Base-by-base conservation (phyloP, 2,113 vertebrate genomes). In the Oreocharis arfaki region DNA sequence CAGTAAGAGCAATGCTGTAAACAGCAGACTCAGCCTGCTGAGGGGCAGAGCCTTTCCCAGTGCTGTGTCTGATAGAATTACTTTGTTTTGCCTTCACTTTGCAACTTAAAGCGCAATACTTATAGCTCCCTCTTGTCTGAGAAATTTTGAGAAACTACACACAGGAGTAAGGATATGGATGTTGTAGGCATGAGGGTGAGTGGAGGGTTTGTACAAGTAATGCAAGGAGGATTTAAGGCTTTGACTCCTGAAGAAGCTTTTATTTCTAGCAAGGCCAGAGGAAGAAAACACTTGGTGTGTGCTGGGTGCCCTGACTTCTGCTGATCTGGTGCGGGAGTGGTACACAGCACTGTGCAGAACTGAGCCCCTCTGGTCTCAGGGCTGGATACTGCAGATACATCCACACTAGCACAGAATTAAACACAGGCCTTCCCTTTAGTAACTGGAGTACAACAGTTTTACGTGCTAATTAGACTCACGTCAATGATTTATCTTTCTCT, bases 261-360 rank as follows among this genome's bases (percentile, higher is more conserved):
- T 41, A 53, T 41, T 81, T 44, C n/a, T 61, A 64, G 6, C 21
- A 71, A 79, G 35, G 16, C 33, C 56, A 75, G 47, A 85, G 37
- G 44, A 93, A 28, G 19, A 67, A 74, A 84, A 61, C 0, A 1
- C 4, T 67, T 0, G 0, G 17, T 26, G 20, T 4, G 11, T 12
- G 3, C 55, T 74, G 21, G 13, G 7, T 76, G 13, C 47, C 5
- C 5, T 44, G 16, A 52, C 37, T 89, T 93, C 17, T 84, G 60
- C 56, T 82, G 15, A 28, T 55, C 16, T 3, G 2, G 10, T 49
- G 16, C 32, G 30, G 21, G 56, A 74, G 59, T 24, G 41, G 14
- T 65, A 59, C 55, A 42, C 33, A 63, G 42, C 32, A 17, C 46
- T 49, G 27, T 16, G 55, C 44, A 73, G 63, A 55, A 59, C 60